Base-by-base conservation (phyloP, 2,797 vertebrate species). In the Oreortyx pictus region DNA sequence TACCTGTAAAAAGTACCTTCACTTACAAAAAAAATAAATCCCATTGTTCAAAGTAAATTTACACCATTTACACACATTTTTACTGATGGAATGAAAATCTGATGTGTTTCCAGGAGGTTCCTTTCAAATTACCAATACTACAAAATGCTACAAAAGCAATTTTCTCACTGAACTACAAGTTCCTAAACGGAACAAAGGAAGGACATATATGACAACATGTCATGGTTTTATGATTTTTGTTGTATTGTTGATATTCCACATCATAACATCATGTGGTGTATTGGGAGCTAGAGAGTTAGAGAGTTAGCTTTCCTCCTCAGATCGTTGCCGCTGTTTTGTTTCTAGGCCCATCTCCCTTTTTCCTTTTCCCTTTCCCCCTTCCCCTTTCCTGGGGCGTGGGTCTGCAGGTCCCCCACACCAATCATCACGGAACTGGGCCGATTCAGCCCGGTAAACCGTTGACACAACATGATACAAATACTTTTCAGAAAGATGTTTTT, bases 81-180 rank as follows among this genome's bases (percentile, higher is more conserved):
- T 68, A 29, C 17, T 59, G 46, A 46, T 14, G 29, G 47, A 90
- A 90, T 47, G 31, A 90, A 94, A 73, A 77, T 25, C 61, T 82
- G 49, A 93, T 43, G 75, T 88, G 14, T 33, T 75, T 88, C 15
- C 7, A 81, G 68, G 71, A 62, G 5, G 78, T 64, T 66, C 65
- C 4, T 85, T 91, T 80, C 64, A 93, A 86, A 92, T 83, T 82
- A 88, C 49, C 54, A 68, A 29, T 71, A 56, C 43, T 89, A 84
- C 19, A 25, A 83, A 68, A 29, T 71, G 52, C 43, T 89, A 82
- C 19, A 25, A 83, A 83, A 95, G 64, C 16, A 95, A 81, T 87
- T 86, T 92, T 25, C 39, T 89, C n/a, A 57, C 47, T 44, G 79
- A 88, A 56, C 49, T 86, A 6, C 15, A 87, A 18, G 44, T 72